A percentile compares a stretch with the other conserved stretches of the same genome.
Conservation (phyloP, 1,140 invertebrate species). For the Steinernema khuongi region DNA sequence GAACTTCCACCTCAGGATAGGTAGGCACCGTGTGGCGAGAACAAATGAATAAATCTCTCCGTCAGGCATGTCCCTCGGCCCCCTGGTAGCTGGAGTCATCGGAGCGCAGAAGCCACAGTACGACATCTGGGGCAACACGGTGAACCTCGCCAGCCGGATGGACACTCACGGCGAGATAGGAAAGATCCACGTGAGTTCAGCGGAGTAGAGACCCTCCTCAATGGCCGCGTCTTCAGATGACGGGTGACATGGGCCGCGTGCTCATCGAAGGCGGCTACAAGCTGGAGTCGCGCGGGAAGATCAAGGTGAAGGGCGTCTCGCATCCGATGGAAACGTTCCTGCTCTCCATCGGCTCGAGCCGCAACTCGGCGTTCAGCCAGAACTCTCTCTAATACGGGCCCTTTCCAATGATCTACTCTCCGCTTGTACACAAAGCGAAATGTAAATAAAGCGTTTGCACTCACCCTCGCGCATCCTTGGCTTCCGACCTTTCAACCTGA, state of each 20-base stretch:
- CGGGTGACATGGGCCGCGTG: slow-evolving; percentile 41
- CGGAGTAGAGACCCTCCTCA: neutral
- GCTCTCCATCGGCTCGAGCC: slow-evolving; percentile 41
- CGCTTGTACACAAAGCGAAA: neutral
- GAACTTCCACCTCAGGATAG: slow-evolving; percentile 86
- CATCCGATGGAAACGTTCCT: slow-evolving; percentile 52
- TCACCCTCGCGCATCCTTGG: neutral
- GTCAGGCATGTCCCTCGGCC: slow-evolving; percentile 82
- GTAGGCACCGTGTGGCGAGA: slow-evolving; percentile 40
- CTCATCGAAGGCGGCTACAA: slow-evolving; percentile 39
- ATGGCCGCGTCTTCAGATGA: slow-evolving; percentile 35
- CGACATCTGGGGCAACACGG: slow-evolving; percentile 96
- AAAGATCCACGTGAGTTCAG: slow-evolving; percentile 64
- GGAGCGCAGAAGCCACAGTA: slow-evolving; percentile 94
- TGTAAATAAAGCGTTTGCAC: neutral
- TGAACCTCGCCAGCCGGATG: slow-evolving; percentile 93
- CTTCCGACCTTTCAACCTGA: slow-evolving; percentile 13
- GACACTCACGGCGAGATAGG: slow-evolving; percentile 87
- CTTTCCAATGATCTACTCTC: neutral
- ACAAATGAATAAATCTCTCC: neutral
- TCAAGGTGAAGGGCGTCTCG: slow-evolving; percentile 47
- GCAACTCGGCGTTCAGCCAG: slow-evolving; percentile 41
- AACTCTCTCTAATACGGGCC: slow-evolving; percentile 15
- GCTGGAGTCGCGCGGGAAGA: slow-evolving; percentile 44
- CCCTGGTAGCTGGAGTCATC: slow-evolving; percentile 89